These are phyloP conservation scores for Loriculus beryllinus DNA, from an alignment of 2,797 vertebrate species.

Conservation along the genomic window DNA sequence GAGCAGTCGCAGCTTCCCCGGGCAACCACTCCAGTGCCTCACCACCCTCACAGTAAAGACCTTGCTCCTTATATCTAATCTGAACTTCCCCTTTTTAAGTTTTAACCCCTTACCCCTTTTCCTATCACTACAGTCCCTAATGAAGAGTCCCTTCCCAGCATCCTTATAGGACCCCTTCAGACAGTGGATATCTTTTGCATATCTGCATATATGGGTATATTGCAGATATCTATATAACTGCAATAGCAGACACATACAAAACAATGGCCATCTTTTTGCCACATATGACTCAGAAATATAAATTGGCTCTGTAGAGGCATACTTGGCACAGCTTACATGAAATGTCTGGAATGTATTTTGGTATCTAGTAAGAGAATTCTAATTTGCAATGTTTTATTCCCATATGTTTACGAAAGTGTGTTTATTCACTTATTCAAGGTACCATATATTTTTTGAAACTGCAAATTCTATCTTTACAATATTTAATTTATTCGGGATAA, in stretches of 20 bases:
- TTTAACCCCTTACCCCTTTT: too few relatives aligned
- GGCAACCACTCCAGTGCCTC: neutral
- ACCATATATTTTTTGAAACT: neutral
- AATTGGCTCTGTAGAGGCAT: neutral
- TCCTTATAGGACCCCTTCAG: too few relatives aligned
- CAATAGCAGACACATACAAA: neutral
- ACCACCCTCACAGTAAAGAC: too few relatives aligned
- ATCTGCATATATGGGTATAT: too few relatives aligned
- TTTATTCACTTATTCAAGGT: neutral
- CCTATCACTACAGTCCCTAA: too few relatives aligned
- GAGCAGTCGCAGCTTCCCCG: neutral
- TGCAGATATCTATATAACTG: too few relatives aligned
- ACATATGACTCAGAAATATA: neutral
- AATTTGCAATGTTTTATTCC: neutral
- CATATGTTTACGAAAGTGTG: neutral
- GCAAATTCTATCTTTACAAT: neutral
- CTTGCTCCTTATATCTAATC: too few relatives aligned
- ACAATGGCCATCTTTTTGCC: neutral
- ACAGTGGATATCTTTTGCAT: too few relatives aligned
- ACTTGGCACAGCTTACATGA: neutral
- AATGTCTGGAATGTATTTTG: neutral
- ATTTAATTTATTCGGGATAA: neutral
- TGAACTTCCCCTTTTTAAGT: too few relatives aligned
- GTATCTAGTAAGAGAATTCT: neutral
- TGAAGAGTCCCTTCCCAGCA: too few relatives aligned